Base-by-base conservation (phyloP, 2,113 vertebrate genomes). In the Carollia perspicillata region DNA sequence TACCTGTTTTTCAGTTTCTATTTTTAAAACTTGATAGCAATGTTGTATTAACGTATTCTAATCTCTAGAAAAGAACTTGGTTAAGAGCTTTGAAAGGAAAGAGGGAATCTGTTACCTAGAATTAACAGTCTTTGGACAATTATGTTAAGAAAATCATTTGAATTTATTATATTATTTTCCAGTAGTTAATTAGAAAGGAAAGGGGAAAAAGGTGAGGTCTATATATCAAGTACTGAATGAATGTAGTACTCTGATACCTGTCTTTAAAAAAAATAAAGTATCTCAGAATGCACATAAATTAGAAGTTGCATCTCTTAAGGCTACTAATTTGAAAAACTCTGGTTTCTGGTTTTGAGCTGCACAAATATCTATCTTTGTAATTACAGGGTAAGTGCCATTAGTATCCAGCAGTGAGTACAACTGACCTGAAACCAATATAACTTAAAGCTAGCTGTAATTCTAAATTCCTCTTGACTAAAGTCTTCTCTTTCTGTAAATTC, bases 401-500 rank as follows among this genome's bases (percentile, higher is more conserved):
- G 28, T 68, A 47, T 75, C 42, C 53, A 69, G 60, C 66, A 93
- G n/a, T 86, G 42, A 66, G 30, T 49, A 74, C 37, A 94, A 58
- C 16, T 77, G 26, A 51, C 20, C n/a, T 95, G 69, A 95, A 96
- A 60, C 75, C n/a, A n/a, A 35, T 95, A 26, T 55, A 79, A 47
- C 93, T 93, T 84, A 16, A 79, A 89, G 33, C 74, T 65, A 88
- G 26, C 77, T 60, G 8, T 90, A 94, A 6, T 75, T 78, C n/a
- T 95, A 89, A 93, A 85, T 89, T 93, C 49, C 6, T 75, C 40
- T 94, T 93, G 20, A 75, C 77, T 89, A 75, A 92, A 89, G 72
- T 79, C 11, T 65, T 3, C 55, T 84, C 28, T 87, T 65, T 94
- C 84, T 47, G 13, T 53, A 89, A 95, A 68, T 55, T 65, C 28